Percentiles rank a stretch among this genome's conserved stretches.
phyloP scores from a whole-genome alignment of 2,888 invertebrate genomes.

The Oscheius sp. region DNA sequence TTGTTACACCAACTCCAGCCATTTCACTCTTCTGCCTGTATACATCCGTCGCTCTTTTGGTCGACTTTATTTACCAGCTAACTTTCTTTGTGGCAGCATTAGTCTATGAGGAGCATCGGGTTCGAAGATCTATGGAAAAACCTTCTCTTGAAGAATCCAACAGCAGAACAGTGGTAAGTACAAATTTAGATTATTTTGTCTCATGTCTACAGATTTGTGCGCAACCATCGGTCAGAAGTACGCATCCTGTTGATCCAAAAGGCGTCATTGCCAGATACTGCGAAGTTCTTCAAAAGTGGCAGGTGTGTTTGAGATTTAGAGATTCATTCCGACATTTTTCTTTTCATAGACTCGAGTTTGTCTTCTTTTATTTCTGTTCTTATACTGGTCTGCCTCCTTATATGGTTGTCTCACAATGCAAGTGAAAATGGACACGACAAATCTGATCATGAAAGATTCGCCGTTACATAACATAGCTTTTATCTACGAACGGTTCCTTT shows the following conservation, averaged over 20 bases:
- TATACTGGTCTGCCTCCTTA: slow-evolving; percentile 56
- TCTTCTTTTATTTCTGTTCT: slow-evolving; percentile 43
- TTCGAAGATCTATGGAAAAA: slow-evolving; percentile 27
- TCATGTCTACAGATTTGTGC: slow-evolving; percentile 19
- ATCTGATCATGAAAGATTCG: slow-evolving; percentile 59
- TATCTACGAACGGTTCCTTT: slow-evolving; percentile 60
- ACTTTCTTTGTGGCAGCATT: slow-evolving; percentile 64
- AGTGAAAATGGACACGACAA: slow-evolving; percentile 64
- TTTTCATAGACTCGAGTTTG: slow-evolving; percentile 42
- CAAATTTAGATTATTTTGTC: not conserved
- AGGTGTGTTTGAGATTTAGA: slow-evolving; percentile 19
- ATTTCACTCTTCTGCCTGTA: slow-evolving; percentile 64
- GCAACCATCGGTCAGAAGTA: slow-evolving; percentile 33
- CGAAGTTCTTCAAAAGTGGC: slow-evolving; percentile 49
- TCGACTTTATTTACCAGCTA: slow-evolving; percentile 64
- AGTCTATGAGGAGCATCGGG: slow-evolving; percentile 54
- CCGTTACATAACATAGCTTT: slow-evolving; percentile 57
- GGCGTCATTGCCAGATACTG: slow-evolving; percentile 60
- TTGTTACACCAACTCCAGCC: slow-evolving; percentile 62
- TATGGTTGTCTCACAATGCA: slow-evolving; percentile 58
- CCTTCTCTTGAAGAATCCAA: slow-evolving; percentile 30
- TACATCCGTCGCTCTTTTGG: slow-evolving; percentile 56
- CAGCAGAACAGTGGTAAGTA: slow-evolving; percentile 18
- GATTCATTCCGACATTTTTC: not conserved
- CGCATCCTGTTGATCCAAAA: slow-evolving; percentile 48